Base-by-base conservation (phyloP, 2,888 invertebrate species). In the Lasioglossum villosulum region DNA sequence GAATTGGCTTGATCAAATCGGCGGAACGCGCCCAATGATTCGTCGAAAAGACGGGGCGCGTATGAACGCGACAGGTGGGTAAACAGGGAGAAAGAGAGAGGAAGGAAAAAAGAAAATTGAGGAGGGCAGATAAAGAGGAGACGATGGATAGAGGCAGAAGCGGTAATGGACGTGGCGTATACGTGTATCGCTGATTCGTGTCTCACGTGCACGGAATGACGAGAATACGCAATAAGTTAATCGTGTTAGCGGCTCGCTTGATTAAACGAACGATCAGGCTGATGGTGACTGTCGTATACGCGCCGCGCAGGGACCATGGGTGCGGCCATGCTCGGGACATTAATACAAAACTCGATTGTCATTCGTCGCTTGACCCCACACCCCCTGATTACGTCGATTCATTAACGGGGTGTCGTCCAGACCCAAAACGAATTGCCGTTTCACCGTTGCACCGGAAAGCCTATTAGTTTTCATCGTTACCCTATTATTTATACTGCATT, bases 191-290 rank as follows among this genome's bases (percentile, higher is more conserved):
- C 89, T 92, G 93, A 93, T 93, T 93, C 93, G 92, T 92, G 92
- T 89, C 93, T 92, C 92, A 90, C 90, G 91, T 91, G 91, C 90
- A 86, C 88, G 88, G 91, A 87, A 89, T 87, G 90, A 92, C 91
- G 90, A 89, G 91, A 92, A 90, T 92, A 92, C 90, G 92, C 93
- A 93, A 93, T 93, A 93, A 93, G 93, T 93, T 91, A 93, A 93
- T 93, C 93, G 92, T 89, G 93, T 93, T 93, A 93, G 92, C 93
- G 90, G 90, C 86, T 86, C 88, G 92, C 89, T 93, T 93, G 93
- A 93, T 93, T 93, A 93, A 93, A 92, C 92, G 92, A 92, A 90
- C 91, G 93, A 93, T 93, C 92, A 92, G 90, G 83, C 91, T 90
- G 91, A 89, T 90, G 91, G 88, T 86, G 82, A 80, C 70, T 87